A percentile compares a stretch with the other conserved stretches of the same genome.
These are phyloP conservation scores for Palythoa heliodiscus DNA, from an alignment of 92 coral and sea anemone species.

Conservation along the genomic window DNA sequence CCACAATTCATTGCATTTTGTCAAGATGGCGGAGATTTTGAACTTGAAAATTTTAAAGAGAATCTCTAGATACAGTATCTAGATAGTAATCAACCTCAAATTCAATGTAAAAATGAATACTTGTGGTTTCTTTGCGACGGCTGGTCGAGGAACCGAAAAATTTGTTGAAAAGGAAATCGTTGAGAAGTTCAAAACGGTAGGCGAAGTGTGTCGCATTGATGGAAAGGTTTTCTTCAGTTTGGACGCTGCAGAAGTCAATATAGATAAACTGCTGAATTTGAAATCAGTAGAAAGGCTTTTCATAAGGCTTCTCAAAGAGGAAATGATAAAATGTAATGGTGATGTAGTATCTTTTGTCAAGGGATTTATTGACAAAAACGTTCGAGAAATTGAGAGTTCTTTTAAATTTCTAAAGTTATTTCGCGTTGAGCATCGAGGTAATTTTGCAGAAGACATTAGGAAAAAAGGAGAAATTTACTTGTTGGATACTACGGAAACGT, in stretches of 20 bases:
- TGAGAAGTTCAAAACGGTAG: conserved; percentile 15
- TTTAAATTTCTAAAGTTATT: conserved; percentile 8
- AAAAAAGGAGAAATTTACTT: neutral
- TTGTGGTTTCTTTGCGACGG: conserved; percentile 27
- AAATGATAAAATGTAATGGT: conserved; percentile 14
- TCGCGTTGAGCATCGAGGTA: neutral
- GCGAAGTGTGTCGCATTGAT: conserved; percentile 22
- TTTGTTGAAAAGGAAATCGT: conserved; percentile 29
- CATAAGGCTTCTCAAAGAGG: conserved; percentile 16
- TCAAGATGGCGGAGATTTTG: conserved; percentile 32
- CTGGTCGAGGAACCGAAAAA: conserved; percentile 45
- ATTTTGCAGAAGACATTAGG: neutral
- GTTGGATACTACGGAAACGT: neutral
- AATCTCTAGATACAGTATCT: neutral
- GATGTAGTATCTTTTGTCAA: neutral
- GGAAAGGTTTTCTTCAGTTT: conserved; percentile 39
- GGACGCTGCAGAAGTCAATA: neutral
- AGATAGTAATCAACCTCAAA: neutral
- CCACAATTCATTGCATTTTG: conserved; percentile 26
- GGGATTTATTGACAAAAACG: conserved; percentile 9
- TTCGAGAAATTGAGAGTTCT: neutral
- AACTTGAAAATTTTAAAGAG: too few species aligned
- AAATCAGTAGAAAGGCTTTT: conserved; percentile 44
- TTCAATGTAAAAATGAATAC: neutral
- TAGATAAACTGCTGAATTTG: conserved; percentile 9